Base-by-base conservation (phyloP, 2,113 vertebrate genomes). In the Natator depressus region DNA sequence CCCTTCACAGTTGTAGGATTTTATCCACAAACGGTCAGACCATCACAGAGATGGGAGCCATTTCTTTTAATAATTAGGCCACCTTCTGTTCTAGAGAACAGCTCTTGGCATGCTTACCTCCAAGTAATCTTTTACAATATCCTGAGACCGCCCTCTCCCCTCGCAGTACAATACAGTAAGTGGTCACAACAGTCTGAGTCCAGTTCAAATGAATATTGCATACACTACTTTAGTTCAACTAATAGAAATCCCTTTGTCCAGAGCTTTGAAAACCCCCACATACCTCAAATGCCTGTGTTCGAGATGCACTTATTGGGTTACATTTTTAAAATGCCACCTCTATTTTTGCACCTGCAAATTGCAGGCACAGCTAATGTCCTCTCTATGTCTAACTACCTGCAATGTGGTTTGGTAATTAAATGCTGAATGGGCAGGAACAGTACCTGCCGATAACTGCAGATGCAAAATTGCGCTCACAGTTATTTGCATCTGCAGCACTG, bases 1-100 rank as follows among this genome's bases (percentile, higher is more conserved):
- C 94, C 96, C 92, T 98, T 97, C 95, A 94, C 96, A 97, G 96
- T 97, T 95, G 96, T 95, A 97, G 97, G 97, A 94, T 97, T 97
- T 97, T 95, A 96, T 97, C 93, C 96, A 96, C 97, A 98, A 98
- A 98, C 96, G 98, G 97, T 96, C 82, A 95, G 95, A 96, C 96
- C 95, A 95, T 96, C 95, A 94, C 69, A 96, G 93, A 92, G 94
- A 96, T 95, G 94, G 96, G 97, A 95, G 91, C 94, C 95, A 91
- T 94, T 94, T 84, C 95, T 98, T 97, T 97, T 96, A 96, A 98
- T 98, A 97, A 98, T 96, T 96, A 98, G 97, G 90, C 94, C 84
- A 89, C 94, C 96, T 97, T 98, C 97, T 98, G 93, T 97, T 97
- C 89, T 79, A 79, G 92, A 94, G 95, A 97, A 86, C 94, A 86